Percentiles rank a stretch among this genome's conserved stretches.
phyloP scores from a whole-genome alignment of 2,888 invertebrate genomes.

The Yponomeuta evonymella region DNA sequence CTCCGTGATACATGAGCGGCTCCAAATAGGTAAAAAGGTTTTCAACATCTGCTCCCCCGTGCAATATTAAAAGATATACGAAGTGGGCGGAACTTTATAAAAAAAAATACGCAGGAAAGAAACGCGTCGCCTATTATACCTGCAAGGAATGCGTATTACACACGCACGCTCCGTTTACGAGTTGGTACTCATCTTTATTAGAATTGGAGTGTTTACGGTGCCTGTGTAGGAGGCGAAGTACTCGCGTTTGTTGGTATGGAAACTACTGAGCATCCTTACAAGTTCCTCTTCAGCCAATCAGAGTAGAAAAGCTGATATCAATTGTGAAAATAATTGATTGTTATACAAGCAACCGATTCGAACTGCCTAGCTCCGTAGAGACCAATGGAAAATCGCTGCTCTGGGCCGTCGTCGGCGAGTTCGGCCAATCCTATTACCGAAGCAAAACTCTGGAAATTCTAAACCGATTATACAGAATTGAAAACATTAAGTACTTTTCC shows the following conservation, averaged over 20 bases:
- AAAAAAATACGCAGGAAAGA: conserved; percentile 37
- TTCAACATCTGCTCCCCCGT: conserved; percentile 61
- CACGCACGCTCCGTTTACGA: conserved; percentile 28
- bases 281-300: neutral
- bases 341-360: no score
- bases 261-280: neutral
- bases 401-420: conserved; percentile 44
- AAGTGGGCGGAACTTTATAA: conserved; percentile 53
- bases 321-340: no score
- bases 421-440: conserved; percentile 70
- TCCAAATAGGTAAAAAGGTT: conserved; percentile 54
- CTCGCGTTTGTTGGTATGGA: neutral
- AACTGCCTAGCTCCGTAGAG: conserved; percentile 13
- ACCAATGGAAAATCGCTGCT: conserved; percentile 51
- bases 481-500: conserved; percentile 73
- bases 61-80: conserved; percentile 60
- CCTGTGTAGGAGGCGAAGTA: neutral
- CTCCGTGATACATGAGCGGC: conserved; percentile 39
- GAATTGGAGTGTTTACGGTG: conserved; percentile 13
- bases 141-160: conserved; percentile 29
- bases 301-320: conserved; percentile 16
- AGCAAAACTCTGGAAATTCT: conserved; percentile 72
- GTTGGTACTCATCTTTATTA: conserved; percentile 22
- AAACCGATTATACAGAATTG: conserved; percentile 76
- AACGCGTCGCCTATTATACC: conserved; percentile 26